Conservation (phyloP, 2,113 vertebrate genomes). For the Ascaphus truei region DNA sequence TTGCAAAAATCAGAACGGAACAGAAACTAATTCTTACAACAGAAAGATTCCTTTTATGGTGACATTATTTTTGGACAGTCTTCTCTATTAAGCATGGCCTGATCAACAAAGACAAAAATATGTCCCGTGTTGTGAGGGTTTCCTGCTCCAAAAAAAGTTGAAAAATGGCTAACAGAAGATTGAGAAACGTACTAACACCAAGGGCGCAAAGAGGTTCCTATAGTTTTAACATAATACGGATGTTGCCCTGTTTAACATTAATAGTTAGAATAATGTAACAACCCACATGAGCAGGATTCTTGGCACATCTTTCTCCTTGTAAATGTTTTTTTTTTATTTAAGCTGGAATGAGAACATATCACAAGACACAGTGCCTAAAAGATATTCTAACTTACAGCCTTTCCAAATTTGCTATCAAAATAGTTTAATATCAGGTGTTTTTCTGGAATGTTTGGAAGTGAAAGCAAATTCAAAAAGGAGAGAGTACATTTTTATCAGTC, state of each 20-base stretch:
- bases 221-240: neutral
- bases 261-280: neutral
- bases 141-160: too few species aligned
- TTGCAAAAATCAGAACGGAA: too few species aligned
- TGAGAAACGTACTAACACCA: too few species aligned
- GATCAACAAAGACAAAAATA: too few species aligned
- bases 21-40: too few species aligned
- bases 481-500: neutral
- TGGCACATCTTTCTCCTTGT: neutral
- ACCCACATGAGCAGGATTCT: constrained; percentile 1
- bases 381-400: constrained; percentile 10
- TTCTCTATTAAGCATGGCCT: too few species aligned
- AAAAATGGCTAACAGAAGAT: too few species aligned
- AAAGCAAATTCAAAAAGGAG: neutral
- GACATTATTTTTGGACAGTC: too few species aligned
- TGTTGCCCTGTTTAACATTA: neutral
- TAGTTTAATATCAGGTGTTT: neutral
- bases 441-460: neutral
- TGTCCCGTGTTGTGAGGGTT: too few species aligned
- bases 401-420: constrained; percentile 10
- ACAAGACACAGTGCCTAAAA: constrained; percentile 17
- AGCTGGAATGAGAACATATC: constrained; percentile 16
- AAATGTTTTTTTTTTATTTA: neutral
- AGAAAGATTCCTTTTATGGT: too few species aligned
- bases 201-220: too few species aligned